These are phyloP conservation scores for Microchrysa polita DNA, from an alignment of 2,888 invertebrate genomes.

Conservation along the genomic window DNA sequence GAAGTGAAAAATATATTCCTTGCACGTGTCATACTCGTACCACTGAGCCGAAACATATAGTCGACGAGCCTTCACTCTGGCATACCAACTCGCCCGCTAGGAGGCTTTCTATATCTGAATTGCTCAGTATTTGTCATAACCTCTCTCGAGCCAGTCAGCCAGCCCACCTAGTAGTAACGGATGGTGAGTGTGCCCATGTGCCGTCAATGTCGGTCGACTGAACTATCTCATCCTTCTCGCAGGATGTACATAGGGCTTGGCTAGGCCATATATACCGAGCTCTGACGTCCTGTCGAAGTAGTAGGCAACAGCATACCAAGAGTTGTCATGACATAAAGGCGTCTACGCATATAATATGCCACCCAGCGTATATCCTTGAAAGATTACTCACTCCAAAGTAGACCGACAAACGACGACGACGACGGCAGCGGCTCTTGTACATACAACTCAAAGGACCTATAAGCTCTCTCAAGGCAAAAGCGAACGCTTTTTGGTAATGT, in stretches of 20 bases:
- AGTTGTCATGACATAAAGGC: slow-evolving; percentile 14
- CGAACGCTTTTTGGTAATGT: background rate
- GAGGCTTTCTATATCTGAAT: background rate
- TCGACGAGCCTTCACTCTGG: background rate
- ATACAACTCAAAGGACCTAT: background rate
- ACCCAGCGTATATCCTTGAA: slow-evolving; percentile 3
- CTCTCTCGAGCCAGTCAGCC: background rate
- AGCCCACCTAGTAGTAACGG: background rate
- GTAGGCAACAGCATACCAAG: slow-evolving; percentile 9
- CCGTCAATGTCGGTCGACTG: slow-evolving; percentile 19
- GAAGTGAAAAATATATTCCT: slow-evolving; percentile 40
- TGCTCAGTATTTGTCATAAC: slow-evolving; percentile 14
- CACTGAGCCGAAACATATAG: background rate
- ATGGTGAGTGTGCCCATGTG: background rate
- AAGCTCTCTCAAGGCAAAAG: background rate
- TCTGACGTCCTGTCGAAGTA: background rate
- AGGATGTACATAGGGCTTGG: background rate
- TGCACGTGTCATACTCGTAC: slow-evolving; percentile 11
- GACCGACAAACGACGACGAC: background rate
- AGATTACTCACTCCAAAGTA: background rate
- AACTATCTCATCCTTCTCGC: background rate
- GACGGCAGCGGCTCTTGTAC: background rate
- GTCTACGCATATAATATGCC: slow-evolving; percentile 27
- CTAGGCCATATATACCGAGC: too few species aligned
- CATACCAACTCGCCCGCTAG: too few species aligned